Conservation (phyloP, 2,888 invertebrate species). For the Melinaea menophilus region DNA sequence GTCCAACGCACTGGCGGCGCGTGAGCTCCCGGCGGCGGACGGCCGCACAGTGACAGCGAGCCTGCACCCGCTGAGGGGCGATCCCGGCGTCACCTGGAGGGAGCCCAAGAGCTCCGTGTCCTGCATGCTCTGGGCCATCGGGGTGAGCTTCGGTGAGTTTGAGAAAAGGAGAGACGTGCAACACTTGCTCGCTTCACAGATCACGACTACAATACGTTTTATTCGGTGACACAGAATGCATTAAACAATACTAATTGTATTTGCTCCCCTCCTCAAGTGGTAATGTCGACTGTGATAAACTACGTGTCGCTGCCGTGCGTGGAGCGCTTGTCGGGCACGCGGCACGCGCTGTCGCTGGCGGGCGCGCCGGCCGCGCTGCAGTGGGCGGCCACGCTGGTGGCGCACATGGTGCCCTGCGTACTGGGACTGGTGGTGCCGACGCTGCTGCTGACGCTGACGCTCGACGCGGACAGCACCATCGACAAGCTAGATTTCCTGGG, state of each 20-base stretch:
- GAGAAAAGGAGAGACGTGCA: too few species aligned
- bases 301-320: constrained; percentile 79
- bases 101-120: constrained; percentile 33
- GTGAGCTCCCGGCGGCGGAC: constrained; percentile 29
- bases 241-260: too few species aligned
- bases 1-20: constrained; percentile 56
- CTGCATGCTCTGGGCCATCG: constrained; percentile 36
- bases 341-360: constrained; percentile 82
- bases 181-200: too few species aligned
- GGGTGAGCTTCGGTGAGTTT: constrained; percentile 19
- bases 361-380: constrained; percentile 79
- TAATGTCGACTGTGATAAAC: constrained; percentile 66
- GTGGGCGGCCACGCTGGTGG: constrained; percentile 80
- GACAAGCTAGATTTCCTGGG: constrained; percentile 42
- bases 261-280: constrained; percentile 37
- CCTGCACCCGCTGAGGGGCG: constrained; percentile 43
- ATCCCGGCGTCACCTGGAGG: background rate
- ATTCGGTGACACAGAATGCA: too few species aligned
- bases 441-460: constrained; percentile 22
- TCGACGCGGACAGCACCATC: constrained; percentile 47
- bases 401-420: constrained; percentile 69
- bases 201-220: background rate
- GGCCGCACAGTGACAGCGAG: constrained; percentile 37
- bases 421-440: constrained; percentile 42
- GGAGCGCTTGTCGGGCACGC: constrained; percentile 80